Percentiles rank a stretch among this genome's conserved stretches.
Evolutionary conservation across 1,140 invertebrate genomes (phyloP).

Genomic region (Melitaea cinxia): DNA sequence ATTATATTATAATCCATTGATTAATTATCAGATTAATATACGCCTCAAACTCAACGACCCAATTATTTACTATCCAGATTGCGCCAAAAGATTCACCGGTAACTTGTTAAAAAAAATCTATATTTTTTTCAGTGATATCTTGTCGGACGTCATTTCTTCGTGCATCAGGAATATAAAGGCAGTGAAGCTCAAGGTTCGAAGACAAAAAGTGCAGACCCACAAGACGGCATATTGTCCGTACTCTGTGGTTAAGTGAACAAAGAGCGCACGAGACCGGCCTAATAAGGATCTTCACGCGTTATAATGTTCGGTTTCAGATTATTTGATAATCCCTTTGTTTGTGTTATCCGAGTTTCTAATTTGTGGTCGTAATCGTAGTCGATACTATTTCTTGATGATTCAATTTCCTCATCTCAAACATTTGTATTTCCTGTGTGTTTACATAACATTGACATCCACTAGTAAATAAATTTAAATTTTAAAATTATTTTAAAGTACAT

Average conservation of each 20-base stretch:
- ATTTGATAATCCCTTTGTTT: constrained; percentile 11
- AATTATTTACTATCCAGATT: no score
- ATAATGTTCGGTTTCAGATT: constrained; percentile 17
- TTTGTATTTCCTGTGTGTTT: no score
- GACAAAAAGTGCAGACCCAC: constrained; percentile 59
- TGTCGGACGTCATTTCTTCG: constrained; percentile 8
- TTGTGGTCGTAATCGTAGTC: neutral
- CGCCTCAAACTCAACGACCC: no score
- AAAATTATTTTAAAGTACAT: no score
- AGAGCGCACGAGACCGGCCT: constrained; percentile 25
- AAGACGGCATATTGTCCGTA: constrained; percentile 56
- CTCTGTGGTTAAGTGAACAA: constrained; percentile 41
- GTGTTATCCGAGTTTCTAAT: constrained; percentile 1
- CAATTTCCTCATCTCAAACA: no score
- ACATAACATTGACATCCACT: no score
- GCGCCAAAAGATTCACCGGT: no score
- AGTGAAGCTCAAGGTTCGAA: constrained; percentile 27
- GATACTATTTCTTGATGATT: neutral
- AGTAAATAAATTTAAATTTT: no score
- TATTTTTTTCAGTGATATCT: no score
- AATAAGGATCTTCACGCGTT: constrained; percentile 27
- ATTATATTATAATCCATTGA: no score
- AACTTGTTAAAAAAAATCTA: no score
- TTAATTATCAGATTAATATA: no score
- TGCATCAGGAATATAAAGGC: constrained; percentile 22